Percentiles rank a stretch among this genome's conserved stretches.
Conservation (phyloP, 2,113 vertebrate species). For the Cyanoliseus patagonus region DNA sequence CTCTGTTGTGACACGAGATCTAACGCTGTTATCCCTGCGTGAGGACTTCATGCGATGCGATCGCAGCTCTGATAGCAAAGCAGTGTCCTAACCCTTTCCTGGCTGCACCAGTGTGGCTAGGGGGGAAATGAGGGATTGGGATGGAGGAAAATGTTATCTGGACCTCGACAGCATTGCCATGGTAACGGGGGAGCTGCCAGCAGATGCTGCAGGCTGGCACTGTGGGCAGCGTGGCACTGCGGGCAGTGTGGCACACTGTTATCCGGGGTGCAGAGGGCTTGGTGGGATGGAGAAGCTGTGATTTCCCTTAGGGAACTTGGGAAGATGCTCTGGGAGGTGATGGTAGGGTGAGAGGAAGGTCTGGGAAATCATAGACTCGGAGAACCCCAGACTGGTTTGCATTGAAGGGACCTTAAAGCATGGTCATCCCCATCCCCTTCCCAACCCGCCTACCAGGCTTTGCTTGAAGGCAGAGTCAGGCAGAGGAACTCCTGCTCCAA, state of each 20-base stretch:
- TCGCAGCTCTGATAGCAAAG: not conserved
- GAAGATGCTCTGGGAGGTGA: not conserved
- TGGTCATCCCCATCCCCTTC: not conserved
- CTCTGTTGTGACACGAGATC: not conserved
- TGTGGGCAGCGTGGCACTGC: not conserved
- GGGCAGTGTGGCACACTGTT: accelerated
- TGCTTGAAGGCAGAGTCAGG: not conserved
- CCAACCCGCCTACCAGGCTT: not conserved
- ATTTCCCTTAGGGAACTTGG: not conserved
- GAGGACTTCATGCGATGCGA: not conserved
- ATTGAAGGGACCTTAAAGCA: not conserved
- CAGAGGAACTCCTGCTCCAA: not conserved
- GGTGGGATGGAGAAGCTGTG: not conserved
- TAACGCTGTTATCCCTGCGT: not conserved
- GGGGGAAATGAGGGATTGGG: accelerated
- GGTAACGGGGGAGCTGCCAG: not conserved
- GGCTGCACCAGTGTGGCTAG: accelerated
- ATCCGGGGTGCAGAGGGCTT: not conserved
- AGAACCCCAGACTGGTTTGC: not conserved
- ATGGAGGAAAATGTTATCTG: not conserved
- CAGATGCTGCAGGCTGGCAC: not conserved
- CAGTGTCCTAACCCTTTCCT: not conserved
- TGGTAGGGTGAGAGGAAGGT: not conserved
- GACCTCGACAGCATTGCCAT: constrained; percentile 23
- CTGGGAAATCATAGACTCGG: not conserved